A percentile compares a stretch with the other conserved stretches of the same genome.
These are phyloP conservation scores for Brachionus sp. DNA, from an alignment of 1,140 invertebrate species.

Conservation along the genomic window DNA sequence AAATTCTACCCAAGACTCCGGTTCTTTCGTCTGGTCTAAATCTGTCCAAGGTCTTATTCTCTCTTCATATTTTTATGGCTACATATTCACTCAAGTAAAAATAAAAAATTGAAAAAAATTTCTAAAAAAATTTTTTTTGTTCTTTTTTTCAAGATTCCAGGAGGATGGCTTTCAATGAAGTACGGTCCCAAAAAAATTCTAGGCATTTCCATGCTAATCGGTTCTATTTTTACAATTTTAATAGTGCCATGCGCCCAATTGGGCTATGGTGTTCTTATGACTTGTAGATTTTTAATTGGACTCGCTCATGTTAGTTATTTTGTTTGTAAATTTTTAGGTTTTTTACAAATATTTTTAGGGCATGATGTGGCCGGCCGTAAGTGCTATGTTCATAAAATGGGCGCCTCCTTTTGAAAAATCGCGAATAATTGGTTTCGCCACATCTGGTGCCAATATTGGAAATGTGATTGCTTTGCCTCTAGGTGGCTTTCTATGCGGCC, in stretches of 20 bases:
- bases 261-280: not conserved
- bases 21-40: constrained; percentile 56
- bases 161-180: constrained; percentile 56
- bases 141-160: constrained; percentile 45
- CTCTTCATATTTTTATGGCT: constrained; percentile 60
- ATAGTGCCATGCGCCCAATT: not conserved
- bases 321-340: not conserved
- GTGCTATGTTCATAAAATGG: constrained; percentile 53
- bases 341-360: constrained; percentile 38
- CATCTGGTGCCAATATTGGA: constrained; percentile 49
- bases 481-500: constrained; percentile 20
- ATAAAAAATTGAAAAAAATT: not conserved
- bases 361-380: constrained; percentile 50
- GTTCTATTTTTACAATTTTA: constrained; percentile 25
- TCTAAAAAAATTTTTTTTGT: not conserved
- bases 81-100: constrained; percentile 57
- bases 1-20: constrained; percentile 50
- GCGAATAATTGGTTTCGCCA: constrained; percentile 51
- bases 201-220: constrained; percentile 47
- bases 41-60: constrained; percentile 55
- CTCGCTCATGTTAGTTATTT: constrained; percentile 3
- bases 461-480: constrained; percentile 46
- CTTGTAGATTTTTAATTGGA: constrained; percentile 36
- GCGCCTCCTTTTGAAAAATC: constrained; percentile 53
- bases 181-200: constrained; percentile 57